Evolutionary conservation across 2,797 vertebrate genomes (phyloP).

Genomic region (Tenualosa ilisha): DNA sequence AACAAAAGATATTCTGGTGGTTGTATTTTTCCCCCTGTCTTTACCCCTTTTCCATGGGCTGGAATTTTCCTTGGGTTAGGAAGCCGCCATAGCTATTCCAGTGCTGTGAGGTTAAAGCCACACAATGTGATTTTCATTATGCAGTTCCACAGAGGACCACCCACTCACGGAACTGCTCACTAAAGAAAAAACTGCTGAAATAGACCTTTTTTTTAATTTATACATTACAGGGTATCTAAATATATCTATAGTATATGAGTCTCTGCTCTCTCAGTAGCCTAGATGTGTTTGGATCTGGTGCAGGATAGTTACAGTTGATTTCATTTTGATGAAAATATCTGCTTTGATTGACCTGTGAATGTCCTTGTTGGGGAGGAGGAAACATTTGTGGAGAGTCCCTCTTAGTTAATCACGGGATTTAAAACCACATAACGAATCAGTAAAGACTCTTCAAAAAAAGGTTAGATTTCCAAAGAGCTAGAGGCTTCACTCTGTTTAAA

Average conservation of each 20-base stretch:
- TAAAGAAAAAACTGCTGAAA: constrained; percentile 47
- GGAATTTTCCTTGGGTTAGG: constrained; percentile 58
- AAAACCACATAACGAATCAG: neutral
- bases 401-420: constrained; percentile 5
- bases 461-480: neutral
- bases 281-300: neutral
- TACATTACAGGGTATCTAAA: constrained; percentile 27
- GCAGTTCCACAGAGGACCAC: constrained; percentile 65
- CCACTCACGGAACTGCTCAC: constrained; percentile 52
- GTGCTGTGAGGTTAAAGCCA: constrained; percentile 60
- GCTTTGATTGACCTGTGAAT: neutral
- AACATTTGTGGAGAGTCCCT: neutral
- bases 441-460: neutral
- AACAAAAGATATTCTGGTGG: constrained; percentile 38
- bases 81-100: constrained; percentile 53
- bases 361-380: neutral
- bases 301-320: neutral
- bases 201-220: constrained; percentile 51
- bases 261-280: neutral
- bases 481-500: neutral
- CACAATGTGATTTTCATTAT: constrained; percentile 73
- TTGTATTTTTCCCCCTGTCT: constrained; percentile 57
- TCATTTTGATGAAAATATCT: neutral
- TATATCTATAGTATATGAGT: neutral
- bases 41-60: constrained; percentile 58